Base-by-base conservation (phyloP, 2,888 invertebrate genomes). In the Sphaerophoria taeniata region DNA sequence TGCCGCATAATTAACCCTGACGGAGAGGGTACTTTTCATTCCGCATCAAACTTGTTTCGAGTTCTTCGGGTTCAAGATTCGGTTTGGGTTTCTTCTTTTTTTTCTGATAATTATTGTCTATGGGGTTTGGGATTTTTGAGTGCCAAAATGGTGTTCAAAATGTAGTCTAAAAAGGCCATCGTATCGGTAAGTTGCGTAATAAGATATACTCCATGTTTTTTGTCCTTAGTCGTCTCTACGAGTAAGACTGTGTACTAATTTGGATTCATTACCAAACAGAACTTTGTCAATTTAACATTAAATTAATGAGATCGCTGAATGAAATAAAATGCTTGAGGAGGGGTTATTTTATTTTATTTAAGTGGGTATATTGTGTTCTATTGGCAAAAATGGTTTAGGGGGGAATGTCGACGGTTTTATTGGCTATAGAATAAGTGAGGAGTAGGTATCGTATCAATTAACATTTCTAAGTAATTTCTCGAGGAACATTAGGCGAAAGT, bases 1-100 rank as follows among this genome's bases (percentile, higher is more conserved):
- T 80, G 80, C 81, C 85, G 76, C 80, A 81, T 85, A 85, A 85
- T 85, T 85, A 81, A 85, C 81, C 81, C 81, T 81, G 85, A 73
- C 77, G 73, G 43, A 63, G 65, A 39, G 70, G 70, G 67, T 53
- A 65, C 56, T 51, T 70, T 55, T 53, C 78, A 56, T 73, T 24
- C 73, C 65, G 43, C 53, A 72, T 67, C 67, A 31, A 65, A 53
- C 31, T 56, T 31, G 71, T 47, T 63, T 63, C 24, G 39, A 3
- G 47, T n/a, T 9, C 33, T 34, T 47, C 14, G 43, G 51, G 43
- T 53, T 55, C 16, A 31, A 31, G 33, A 34, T 43, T 33, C 34
- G 9, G 24, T 24, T 47, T 16, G 4, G 45, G n/a, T 16, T 51
- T 24, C 9, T 16, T 9, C 0, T 51, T 24, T 14, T 4, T 14